Base-by-base conservation (phyloP, 2,888 invertebrate species). In the Drosophila mimica region DNA sequence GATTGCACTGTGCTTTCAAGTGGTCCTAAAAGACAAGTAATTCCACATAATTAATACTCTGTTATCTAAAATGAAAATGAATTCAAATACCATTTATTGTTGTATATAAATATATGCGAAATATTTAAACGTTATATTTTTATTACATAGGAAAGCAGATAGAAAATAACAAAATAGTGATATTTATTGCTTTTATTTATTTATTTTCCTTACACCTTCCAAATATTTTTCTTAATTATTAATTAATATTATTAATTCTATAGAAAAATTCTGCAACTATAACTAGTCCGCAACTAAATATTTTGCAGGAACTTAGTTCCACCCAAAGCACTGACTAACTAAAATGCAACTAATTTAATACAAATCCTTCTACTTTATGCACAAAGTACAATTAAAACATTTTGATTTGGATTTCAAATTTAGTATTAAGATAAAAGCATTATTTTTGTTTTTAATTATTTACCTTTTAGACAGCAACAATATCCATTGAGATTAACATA, bases 351-450 rank as follows among this genome's bases (percentile, higher is more conserved):
- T 78, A 78, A 81, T 83, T 81, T 73, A 78, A 78, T 83, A 72
- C 70, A 83, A 78, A 78, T 63, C 75, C 78, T 76, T 59, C 58
- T 60, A 60, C 63, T 54, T 66, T 63, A 72, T 63, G 72, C 56
- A 46, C 68, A 72, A 72, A 87, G 63, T 74, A 76, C 76, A 76
- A 84, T 84, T 81, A 73, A 73, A 87, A 87, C 60, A 81, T 87
- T 83, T 59, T 8, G 34, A 34, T 1, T 15, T 25, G 11, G n/a
- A 5, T 34, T 34, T 31, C 0, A 48, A 48, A 46, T 48, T 17
- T 6, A 5, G 4, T 28, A 7, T 13, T 59, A 53, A 25, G 62
- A 52, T 62, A 28, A 52, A 63, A 81, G 25, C 25, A 54, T 70
- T 52, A 63, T 74, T 40, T 40, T 13, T 13, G 13, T 9, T 40